A percentile compares a stretch with the other conserved stretches of the same genome.
phyloP scores from a whole-genome alignment of 2,113 vertebrate genomes.

The Atrichornis clamosus region DNA sequence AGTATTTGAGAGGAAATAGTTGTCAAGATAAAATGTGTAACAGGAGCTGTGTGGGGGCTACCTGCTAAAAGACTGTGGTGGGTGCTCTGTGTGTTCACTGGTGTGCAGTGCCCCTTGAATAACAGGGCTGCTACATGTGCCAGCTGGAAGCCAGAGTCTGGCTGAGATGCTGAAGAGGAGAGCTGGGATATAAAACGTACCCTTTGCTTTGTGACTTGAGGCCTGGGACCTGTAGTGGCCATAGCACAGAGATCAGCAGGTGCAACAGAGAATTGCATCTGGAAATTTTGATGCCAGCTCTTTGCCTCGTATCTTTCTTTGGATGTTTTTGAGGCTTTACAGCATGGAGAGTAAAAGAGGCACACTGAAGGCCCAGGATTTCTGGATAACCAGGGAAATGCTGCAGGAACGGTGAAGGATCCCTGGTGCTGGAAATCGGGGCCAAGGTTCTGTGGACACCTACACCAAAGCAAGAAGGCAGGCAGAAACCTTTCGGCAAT shows the following conservation, averaged over 20 bases:
- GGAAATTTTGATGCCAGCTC: neutral
- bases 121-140: rapidly evolving
- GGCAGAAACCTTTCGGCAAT: rapidly evolving
- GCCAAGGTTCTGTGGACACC: rapidly evolving
- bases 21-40: neutral
- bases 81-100: rapidly evolving
- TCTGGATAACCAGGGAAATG: too few species aligned
- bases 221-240: neutral
- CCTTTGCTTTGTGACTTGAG: neutral
- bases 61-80: neutral
- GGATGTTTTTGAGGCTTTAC: neutral
- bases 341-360: rapidly evolving
- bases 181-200: neutral
- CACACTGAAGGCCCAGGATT: rapidly evolving
- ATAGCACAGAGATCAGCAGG: rapidly evolving
- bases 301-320: rapidly evolving
- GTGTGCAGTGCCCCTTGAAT: neutral
- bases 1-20: neutral
- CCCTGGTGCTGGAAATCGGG: neutral
- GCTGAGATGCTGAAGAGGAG: neutral
- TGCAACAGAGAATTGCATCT: rapidly evolving
- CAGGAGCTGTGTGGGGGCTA: neutral
- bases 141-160: neutral
- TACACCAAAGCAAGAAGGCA: neutral
- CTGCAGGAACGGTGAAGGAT: neutral